Evolutionary conservation across 2,113 vertebrate species (phyloP), one percentile per base, ranked within the genome.

Genomic region (Psilopsiagon aurifrons): DNA sequence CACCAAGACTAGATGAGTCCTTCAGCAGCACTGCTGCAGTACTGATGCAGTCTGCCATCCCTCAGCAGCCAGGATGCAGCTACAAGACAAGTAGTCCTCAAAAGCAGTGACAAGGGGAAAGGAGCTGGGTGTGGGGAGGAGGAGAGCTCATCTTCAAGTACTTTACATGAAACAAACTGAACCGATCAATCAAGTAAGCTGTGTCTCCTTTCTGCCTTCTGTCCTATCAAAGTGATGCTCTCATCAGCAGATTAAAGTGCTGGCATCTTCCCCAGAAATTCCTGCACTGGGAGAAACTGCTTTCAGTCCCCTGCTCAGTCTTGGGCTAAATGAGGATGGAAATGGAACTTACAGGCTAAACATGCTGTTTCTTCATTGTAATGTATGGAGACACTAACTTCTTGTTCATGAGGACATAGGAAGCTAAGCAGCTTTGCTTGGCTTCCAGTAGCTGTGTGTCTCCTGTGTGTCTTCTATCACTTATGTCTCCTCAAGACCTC

Each of bases 251-350:
- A 97, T 95, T 88, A 95, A 83, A 92, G 75, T 15, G 73, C 92
- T 98, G 97, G 96, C 95, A 88, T 41, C 86, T n/a, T 13, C 97
- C 95, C 92, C 94, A 83, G 95, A 54, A 81, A 11, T 23, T 82
- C 62, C 92, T 95, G 96, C 91, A 81, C 83, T 74, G 86, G 89
- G 86, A 41, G 31, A 43, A 59, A 67, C 94, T 95, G 96, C 94
- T 52, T 85, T 10, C 63, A 55, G 79, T 13, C 31, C 24, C 39
- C 11, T 79, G 39, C 33, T 66, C 1, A 14, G 74, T 22, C 83
- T 60, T 74, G 96, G 47, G 9, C 43, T 68, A n/a, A 46, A 46
- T 9, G 17, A 82, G 47, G 43, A 14, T 70, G 39, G 31, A 57
- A 77, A 49, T 20, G 13, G 24, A 77, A 74, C 37, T 25, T 63